Base-by-base conservation (phyloP, 2,797 vertebrate genomes). In the Loriculus beryllinus region DNA sequence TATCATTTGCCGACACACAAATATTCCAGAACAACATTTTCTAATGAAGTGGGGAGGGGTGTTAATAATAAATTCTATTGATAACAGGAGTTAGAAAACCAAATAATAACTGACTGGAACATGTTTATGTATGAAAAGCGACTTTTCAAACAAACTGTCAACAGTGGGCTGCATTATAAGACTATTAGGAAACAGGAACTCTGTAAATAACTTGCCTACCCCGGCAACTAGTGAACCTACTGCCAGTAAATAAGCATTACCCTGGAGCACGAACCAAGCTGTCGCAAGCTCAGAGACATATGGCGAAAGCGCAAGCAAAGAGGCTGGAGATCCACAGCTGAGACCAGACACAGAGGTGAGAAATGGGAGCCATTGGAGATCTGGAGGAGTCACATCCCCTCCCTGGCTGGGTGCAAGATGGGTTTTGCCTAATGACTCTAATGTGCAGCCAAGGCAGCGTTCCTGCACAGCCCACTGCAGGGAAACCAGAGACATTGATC, bases 21-120 rank as follows among this genome's bases (percentile, higher is more conserved):
- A 56, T 96, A 95, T 93, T 95, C 88, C 84, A 97, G 95, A 91
- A 83, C 95, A 96, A 95, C 95, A 96, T 95, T 96, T 96, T 92
- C 96, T 90, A 93, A 94, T 95, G 96, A 95, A 95, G 93, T 67
- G 51, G 68, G 49, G 68, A 94, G 67, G 86, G 69, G 83, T 85
- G 68, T 92, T 96, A 95, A 96, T 95, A 97, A 96, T 95, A 96
- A 92, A 93, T 95, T 96, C 96, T 95, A 96, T 96, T 96, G 96
- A 96, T 96, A 96, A 96, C 59, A 7, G 74, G 74, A 95, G 81
- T 93, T 95, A 90, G 69, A 94, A 97, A 96, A 96, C 79, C 92
- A 96, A 97, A 95, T 96, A 92, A 93, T 92, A 95, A 90, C 88
- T 72, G 86, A 88, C 96, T 94, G 93, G 88, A 91, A 87, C 70